Evolutionary conservation across 1,140 invertebrate genomes (phyloP).

Genomic region (Drosophila ironensis): DNA sequence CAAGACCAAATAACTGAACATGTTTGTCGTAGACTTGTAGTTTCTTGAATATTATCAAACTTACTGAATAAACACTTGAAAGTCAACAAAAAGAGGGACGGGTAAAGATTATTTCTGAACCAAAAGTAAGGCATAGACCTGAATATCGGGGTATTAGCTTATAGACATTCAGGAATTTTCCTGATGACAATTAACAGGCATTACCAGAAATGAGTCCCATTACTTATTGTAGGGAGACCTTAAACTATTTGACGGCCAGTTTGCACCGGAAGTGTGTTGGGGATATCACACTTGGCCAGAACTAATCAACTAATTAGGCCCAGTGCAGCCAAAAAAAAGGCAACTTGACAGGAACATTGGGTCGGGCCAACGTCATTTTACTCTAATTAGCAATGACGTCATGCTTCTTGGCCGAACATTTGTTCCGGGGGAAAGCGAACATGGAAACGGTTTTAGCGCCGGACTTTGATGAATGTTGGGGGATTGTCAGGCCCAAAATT

Average conservation of each 20-base stretch:
- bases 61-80: conserved; percentile 33
- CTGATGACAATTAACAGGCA: background rate
- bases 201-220: background rate
- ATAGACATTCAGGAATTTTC: too few relatives aligned
- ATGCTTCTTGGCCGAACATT: conserved; percentile 21
- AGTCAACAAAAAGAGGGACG: too few relatives aligned
- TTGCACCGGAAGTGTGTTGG: background rate
- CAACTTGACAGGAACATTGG: conserved; percentile 4
- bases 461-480: conserved; percentile 47
- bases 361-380: conserved; percentile 3
- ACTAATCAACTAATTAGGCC: conserved; percentile 38
- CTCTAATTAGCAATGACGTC: conserved; percentile 50
- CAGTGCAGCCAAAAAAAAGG: conserved; percentile 25
- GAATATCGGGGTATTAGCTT: too few relatives aligned
- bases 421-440: conserved; percentile 11
- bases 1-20: conserved; percentile 38
- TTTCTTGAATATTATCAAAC: conserved; percentile 3
- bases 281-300: background rate
- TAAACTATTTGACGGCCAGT: background rate
- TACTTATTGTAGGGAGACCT: background rate
- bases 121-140: too few relatives aligned
- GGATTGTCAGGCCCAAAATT: conserved; percentile 15
- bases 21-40: conserved; percentile 39
- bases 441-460: conserved; percentile 43
- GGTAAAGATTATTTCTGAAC: too few relatives aligned